phyloP scores from a whole-genome alignment of 2,888 invertebrate species.

The Andrena marginata region DNA sequence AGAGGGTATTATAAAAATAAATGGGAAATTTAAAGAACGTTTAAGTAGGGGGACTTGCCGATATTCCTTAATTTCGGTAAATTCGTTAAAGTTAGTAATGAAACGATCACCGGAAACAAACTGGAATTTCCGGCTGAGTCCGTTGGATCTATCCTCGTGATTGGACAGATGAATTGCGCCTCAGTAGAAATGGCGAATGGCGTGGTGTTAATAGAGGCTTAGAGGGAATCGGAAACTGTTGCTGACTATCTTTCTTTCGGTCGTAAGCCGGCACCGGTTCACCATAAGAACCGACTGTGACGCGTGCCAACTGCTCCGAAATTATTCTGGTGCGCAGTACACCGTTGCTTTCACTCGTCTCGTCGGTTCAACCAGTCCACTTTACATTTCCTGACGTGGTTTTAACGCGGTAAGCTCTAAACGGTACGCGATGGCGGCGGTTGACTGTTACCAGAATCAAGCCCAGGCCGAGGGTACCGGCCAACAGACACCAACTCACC shows the following conservation, averaged over 20 bases:
- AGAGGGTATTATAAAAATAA: conserved; percentile 27
- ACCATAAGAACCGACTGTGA: conserved; percentile 69
- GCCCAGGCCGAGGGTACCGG: conserved; percentile 74
- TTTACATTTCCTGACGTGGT: conserved; percentile 45
- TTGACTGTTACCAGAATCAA: conserved; percentile 81
- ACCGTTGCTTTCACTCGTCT: conserved; percentile 49
- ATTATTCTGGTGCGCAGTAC: conserved; percentile 65
- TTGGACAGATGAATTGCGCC: conserved; percentile 47
- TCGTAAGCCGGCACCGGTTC: conserved; percentile 78
- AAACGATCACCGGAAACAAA: conserved; percentile 65
- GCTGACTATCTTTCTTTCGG: conserved; percentile 72
- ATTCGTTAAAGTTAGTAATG: conserved; percentile 59
- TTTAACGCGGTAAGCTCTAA: conserved; percentile 63
- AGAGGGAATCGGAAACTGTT: conserved; percentile 71
- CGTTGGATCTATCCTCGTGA: conserved; percentile 47
- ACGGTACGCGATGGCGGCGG: conserved; percentile 80
- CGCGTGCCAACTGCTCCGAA: conserved; percentile 70
- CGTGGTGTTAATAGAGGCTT: conserved; percentile 44
- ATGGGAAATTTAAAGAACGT: conserved; percentile 34
- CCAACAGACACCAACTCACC: conserved; percentile 65
- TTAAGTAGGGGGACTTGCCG: background rate
- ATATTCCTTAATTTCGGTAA: conserved; percentile 19
- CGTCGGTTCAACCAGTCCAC: conserved; percentile 34
- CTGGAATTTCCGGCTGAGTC: conserved; percentile 66
- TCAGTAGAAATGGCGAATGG: conserved; percentile 65